Percentiles rank a stretch among this genome's conserved stretches.
These are phyloP conservation scores for Acanthosepion lycidas DNA, from an alignment of 2,888 invertebrate species.

Conservation along the genomic window DNA sequence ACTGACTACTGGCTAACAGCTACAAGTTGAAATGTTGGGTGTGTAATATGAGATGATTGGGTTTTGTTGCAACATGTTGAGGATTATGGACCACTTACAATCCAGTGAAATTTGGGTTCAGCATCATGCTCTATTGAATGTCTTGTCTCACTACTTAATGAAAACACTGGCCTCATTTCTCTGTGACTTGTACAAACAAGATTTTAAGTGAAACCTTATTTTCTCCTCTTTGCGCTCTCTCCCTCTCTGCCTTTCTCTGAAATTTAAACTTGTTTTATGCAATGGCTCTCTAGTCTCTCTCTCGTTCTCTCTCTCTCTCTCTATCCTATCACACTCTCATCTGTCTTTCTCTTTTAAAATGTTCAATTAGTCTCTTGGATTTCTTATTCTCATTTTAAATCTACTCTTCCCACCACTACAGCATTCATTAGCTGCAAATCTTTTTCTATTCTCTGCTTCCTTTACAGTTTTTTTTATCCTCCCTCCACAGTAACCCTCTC, in stretches of 20 bases:
- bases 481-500: too few relatives aligned
- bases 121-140: neutral
- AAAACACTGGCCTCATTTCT: neutral
- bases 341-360: neutral
- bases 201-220: neutral
- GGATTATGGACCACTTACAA: neutral
- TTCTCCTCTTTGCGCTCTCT: neutral
- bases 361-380: too few relatives aligned
- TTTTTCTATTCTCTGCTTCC: neutral
- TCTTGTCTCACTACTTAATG: too few relatives aligned
- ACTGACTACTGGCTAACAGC: neutral
- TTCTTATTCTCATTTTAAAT: too few relatives aligned
- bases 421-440: too few relatives aligned
- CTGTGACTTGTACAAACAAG: neutral
- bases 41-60: neutral
- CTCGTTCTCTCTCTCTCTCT: neutral
- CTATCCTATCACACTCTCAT: neutral
- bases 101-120: neutral
- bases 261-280: neutral
- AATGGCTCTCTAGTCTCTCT: neutral
- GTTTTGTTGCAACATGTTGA: constrained; percentile 20
- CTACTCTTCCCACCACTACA: too few relatives aligned
- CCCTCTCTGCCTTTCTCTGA: neutral
- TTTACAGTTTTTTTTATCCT: neutral
- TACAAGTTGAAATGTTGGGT: neutral